Evolutionary conservation across 2,797 vertebrate species (phyloP).

Genomic region (Dicrostonyx torquatus): DNA sequence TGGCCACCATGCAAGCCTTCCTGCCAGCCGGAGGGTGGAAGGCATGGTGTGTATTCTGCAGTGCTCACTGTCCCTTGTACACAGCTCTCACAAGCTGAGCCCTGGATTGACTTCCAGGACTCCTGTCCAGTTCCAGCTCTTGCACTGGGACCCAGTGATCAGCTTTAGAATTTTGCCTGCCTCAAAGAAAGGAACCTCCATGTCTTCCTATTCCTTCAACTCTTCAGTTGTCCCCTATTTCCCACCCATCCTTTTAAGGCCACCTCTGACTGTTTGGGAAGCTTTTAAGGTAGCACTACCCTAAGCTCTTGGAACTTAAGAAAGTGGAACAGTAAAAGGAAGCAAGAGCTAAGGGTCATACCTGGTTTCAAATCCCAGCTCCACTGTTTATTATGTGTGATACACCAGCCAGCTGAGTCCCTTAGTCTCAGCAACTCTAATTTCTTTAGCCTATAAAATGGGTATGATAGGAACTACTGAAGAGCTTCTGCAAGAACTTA

Average conservation of each 20-base stretch:
- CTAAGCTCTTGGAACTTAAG: neutral
- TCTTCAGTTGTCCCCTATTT: neutral
- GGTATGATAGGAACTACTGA: constrained; percentile 28
- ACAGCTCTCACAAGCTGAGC: neutral
- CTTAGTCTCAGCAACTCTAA: neutral
- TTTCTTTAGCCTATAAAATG: constrained; percentile 55
- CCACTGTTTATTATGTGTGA: neutral
- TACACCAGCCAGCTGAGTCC: neutral
- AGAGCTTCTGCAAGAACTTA: constrained; percentile 40
- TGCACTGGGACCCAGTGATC: neutral
- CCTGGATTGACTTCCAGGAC: neutral
- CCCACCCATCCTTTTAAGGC: neutral
- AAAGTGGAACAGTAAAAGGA: neutral
- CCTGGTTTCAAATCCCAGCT: neutral
- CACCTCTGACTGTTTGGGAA: neutral
- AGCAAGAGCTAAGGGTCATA: neutral
- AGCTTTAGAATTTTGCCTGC: neutral
- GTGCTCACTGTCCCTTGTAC: rapidly evolving
- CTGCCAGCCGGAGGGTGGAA: neutral
- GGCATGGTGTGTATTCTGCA: neutral
- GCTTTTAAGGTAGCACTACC: neutral
- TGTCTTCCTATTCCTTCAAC: neutral
- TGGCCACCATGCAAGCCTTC: neutral
- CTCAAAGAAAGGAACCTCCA: neutral
- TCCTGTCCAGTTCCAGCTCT: neutral